These are phyloP conservation scores for Coelinius sp. DNA, from an alignment of 2,888 invertebrate genomes.

Conservation along the genomic window DNA sequence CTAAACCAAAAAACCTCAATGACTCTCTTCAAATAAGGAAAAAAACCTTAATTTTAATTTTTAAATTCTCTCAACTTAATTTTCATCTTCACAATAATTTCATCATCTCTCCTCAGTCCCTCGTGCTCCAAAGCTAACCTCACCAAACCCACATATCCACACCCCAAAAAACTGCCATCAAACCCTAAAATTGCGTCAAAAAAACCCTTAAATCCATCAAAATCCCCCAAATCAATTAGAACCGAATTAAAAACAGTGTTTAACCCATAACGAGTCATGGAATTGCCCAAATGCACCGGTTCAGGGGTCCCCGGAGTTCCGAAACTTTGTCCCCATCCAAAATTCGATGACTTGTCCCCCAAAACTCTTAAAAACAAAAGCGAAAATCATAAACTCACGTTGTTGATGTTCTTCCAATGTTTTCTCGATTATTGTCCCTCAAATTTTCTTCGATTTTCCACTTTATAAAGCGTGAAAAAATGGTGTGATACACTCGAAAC, in stretches of 20 bases:
- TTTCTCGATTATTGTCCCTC: background rate
- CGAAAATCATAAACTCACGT: background rate
- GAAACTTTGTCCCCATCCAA: background rate
- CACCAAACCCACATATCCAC: background rate
- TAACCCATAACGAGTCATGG: background rate
- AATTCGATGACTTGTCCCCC: background rate
- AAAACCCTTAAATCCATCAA: background rate
- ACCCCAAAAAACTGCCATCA: background rate
- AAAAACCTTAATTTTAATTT: no score
- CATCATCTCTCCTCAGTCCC: background rate
- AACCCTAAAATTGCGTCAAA: background rate
- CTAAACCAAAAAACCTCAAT: background rate
- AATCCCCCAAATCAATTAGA: background rate
- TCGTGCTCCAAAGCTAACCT: constrained; percentile 14
- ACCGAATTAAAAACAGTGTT: background rate
- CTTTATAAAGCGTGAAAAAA: background rate
- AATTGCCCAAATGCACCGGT: background rate
- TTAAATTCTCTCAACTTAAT: background rate
- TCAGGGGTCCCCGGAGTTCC: background rate
- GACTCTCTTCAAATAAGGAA: background rate
- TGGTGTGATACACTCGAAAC: background rate
- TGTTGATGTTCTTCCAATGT: background rate
- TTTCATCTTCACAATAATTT: background rate
- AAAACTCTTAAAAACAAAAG: background rate
- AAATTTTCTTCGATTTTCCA: background rate